Evolutionary conservation across 2,888 invertebrate species (phyloP).

Genomic region (Tinea pellionella): DNA sequence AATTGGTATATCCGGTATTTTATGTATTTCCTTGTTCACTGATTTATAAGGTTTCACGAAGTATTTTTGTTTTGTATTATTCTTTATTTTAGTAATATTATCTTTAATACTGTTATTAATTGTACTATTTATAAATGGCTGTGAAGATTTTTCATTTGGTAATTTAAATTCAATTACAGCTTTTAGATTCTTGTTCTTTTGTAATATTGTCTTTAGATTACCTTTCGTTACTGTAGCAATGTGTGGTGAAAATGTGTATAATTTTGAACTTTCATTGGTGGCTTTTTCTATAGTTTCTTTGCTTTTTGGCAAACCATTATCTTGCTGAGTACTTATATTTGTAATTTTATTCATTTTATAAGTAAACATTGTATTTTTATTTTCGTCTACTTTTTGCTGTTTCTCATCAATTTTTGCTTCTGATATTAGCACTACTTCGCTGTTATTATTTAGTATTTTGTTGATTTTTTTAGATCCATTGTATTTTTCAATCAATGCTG

Average conservation of each 20-base stretch:
- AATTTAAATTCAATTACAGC: slow-evolving; percentile 47
- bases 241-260: slow-evolving; percentile 31
- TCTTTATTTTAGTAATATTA: slow-evolving; percentile 42
- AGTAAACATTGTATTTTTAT: neutral
- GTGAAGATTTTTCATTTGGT: slow-evolving; percentile 27
- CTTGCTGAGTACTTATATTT: neutral
- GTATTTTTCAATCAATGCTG: neutral
- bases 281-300: slow-evolving; percentile 14
- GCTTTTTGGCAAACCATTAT: neutral
- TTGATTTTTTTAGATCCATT: neutral
- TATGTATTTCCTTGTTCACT: slow-evolving; percentile 64
- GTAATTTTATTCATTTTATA: neutral
- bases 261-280: slow-evolving; percentile 20
- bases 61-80: slow-evolving; percentile 29
- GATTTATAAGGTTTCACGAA: slow-evolving; percentile 47
- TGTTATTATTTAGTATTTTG: neutral
- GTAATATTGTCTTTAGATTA: slow-evolving; percentile 51
- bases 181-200: slow-evolving; percentile 56
- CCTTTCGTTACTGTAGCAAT: slow-evolving; percentile 53
- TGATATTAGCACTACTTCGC: neutral
- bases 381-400: neutral
- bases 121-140: slow-evolving; percentile 22
- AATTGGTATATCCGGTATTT: slow-evolving; percentile 54
- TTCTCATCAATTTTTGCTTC: neutral
- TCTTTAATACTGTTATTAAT: slow-evolving; percentile 25